These are phyloP conservation scores for Microctonus brassicae DNA, from an alignment of 2,888 invertebrate species.

Conservation along the genomic window DNA sequence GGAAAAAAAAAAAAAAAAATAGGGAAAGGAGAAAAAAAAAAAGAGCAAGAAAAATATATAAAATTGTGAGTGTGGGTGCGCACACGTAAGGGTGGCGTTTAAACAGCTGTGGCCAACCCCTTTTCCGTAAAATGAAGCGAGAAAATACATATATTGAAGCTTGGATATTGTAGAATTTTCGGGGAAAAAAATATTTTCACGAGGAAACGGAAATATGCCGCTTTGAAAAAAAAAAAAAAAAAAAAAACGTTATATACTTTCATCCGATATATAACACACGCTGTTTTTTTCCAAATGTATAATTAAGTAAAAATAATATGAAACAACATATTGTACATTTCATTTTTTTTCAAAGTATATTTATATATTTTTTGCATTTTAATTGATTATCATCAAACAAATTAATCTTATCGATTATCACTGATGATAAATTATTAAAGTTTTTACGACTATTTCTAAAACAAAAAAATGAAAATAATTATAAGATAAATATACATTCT, in stretches of 20 bases:
- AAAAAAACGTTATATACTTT: background rate
- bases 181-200: constrained; percentile 18
- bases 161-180: background rate
- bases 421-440: background rate
- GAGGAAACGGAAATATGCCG: background rate
- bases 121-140: constrained; percentile 40
- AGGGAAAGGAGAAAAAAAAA: constrained; percentile 41
- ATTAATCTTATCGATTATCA: background rate
- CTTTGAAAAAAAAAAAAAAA: constrained; percentile 9
- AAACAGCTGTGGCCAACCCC: constrained; percentile 60
- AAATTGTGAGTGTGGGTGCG: constrained; percentile 42
- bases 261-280: background rate
- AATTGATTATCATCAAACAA: background rate
- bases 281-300: background rate
- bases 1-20: constrained; percentile 2
- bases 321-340: background rate
- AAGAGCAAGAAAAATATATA: constrained; percentile 21
- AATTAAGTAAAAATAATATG: background rate
- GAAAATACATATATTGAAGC: background rate
- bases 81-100: constrained; percentile 49
- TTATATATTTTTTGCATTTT: no score
- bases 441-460: background rate
- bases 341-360: background rate
- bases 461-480: no score
- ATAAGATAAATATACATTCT: no score